phyloP scores from a whole-genome alignment of 2,888 invertebrate species.

The Melanostoma scalare region DNA sequence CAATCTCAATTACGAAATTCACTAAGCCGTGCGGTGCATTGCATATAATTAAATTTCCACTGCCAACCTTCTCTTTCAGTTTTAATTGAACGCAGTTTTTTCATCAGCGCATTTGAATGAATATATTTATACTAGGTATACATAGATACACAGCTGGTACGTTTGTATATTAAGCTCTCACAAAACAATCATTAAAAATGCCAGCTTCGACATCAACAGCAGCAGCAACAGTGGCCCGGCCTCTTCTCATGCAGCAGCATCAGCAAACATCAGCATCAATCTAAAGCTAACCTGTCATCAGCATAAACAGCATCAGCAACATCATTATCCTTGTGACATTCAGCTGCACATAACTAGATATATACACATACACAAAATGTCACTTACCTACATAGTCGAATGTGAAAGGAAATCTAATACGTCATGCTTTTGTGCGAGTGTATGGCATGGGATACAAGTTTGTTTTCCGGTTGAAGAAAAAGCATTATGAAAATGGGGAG shows the following conservation, averaged over 20 bases:
- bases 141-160: background rate
- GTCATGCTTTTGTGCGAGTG: slow-evolving; percentile 58
- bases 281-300: slow-evolving; percentile 53
- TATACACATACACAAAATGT: background rate
- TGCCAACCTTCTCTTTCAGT: slow-evolving; percentile 26
- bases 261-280: slow-evolving; percentile 31
- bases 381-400: background rate
- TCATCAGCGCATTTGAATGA: slow-evolving; percentile 32
- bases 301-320: slow-evolving; percentile 39
- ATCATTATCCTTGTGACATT: slow-evolving; percentile 60
- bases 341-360: slow-evolving; percentile 17
- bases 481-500: slow-evolving; percentile 34
- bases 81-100: slow-evolving; percentile 66
- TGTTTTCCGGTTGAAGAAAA: slow-evolving; percentile 62
- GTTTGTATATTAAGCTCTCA: slow-evolving; percentile 23
- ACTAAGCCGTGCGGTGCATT: slow-evolving; percentile 21
- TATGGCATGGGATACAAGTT: slow-evolving; percentile 57
- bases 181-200: slow-evolving; percentile 51
- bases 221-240: background rate
- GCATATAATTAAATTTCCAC: slow-evolving; percentile 57
- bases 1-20: slow-evolving; percentile 48
- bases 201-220: slow-evolving; percentile 42
- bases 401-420: slow-evolving; percentile 67
- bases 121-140: background rate
- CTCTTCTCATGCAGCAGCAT: slow-evolving; percentile 1